Evolutionary conservation across 2,797 vertebrate genomes (phyloP), one percentile per base, ranked within the genome.

Genomic region (Brachyrhaphis roseni): DNA sequence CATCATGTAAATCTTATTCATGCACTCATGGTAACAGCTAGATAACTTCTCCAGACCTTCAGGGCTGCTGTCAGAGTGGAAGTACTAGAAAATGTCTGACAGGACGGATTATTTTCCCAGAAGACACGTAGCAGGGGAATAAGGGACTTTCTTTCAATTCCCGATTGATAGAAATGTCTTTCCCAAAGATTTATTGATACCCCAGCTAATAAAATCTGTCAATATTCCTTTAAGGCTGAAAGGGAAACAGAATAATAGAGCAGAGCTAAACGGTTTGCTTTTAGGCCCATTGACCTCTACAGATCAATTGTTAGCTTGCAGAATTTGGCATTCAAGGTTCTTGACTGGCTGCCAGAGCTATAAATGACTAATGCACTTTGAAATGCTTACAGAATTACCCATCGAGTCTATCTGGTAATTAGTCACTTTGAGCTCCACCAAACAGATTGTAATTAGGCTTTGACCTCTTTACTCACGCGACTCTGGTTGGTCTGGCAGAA

Each of bases 21-120:
- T 72, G 41, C 39, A 78, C 57, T 79, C 43, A 77, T 77, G 1
- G 12, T 83, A 87, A 89, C 77, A 20, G 68, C 20, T 34, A 68
- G 72, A 87, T 91, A 75, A 72, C 82, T 82, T 77, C 64, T 74
- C 45, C 51, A 51, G 79, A 76, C 78, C 79, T 89, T 77, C 81
- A 75, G 82, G 86, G 87, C 72, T 34, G 0, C 73, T 79, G 84
- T 89, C 81, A 85, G 73, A 16, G 28, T n/a, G 12, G 73, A 74
- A 46, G 7, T 80, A 82, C 84, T 77, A 74, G 31, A 71, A 59
- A 72, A 46, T 13, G 15, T 51, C 74, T 47, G 72, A 81, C 78
- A 75, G 31, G 53, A 46, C 55, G 28, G 68, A 72, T 57, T 18
- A 49, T 75, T 78, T 87, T 68, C 57, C 59, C n/a, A 26, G 49